Evolutionary conservation across 2,888 invertebrate genomes (phyloP).

Genomic region (Mimachlamys varia): DNA sequence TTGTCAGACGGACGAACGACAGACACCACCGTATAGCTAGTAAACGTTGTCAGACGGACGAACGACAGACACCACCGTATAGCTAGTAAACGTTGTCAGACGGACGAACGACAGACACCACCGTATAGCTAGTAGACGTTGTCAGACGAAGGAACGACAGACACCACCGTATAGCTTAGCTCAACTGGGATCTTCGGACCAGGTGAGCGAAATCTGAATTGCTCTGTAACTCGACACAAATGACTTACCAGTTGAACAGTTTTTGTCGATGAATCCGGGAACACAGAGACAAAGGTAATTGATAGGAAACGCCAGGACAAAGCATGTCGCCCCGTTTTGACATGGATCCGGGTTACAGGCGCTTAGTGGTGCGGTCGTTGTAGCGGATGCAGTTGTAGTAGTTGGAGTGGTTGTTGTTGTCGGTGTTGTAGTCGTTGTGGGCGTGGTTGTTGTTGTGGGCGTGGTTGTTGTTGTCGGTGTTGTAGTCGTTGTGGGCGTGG

Average conservation of each 20-base stretch:
- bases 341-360: not conserved
- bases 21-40: too few relatives aligned
- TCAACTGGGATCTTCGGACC: too few relatives aligned
- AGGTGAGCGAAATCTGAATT: too few relatives aligned
- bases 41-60: too few relatives aligned
- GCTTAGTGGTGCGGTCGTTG: not conserved
- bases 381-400: not conserved
- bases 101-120: too few relatives aligned
- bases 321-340: not conserved
- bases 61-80: too few relatives aligned
- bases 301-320: not conserved
- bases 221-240: not conserved
- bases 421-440: not conserved
- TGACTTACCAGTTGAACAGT: not conserved
- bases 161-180: too few relatives aligned
- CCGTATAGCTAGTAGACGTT: too few relatives aligned
- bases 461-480: not conserved
- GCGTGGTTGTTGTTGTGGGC: not conserved
- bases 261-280: not conserved
- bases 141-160: too few relatives aligned
- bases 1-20: too few relatives aligned
- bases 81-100: too few relatives aligned
- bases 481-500: not conserved
- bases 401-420: not conserved
- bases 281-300: not conserved